Conservation (phyloP, 2,888 invertebrate genomes). For the Siphonodentalium dalli region DNA sequence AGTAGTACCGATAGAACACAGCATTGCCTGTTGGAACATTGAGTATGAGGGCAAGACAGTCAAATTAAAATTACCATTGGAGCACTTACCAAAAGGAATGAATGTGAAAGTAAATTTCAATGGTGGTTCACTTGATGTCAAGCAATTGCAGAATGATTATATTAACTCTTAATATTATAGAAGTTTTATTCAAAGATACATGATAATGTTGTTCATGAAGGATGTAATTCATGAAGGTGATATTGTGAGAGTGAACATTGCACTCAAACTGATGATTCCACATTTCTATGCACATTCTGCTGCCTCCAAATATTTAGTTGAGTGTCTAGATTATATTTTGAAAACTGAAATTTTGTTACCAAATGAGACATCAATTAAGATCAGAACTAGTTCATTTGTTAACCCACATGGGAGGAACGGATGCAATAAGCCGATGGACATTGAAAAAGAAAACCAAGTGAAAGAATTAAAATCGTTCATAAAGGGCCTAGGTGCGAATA, state of each 20-base stretch:
- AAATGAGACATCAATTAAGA: background rate
- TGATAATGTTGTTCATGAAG: background rate
- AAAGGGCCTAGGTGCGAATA: background rate
- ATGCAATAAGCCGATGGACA: conserved; percentile 4
- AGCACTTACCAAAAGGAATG: too few relatives aligned
- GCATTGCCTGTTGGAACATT: too few relatives aligned
- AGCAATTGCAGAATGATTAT: too few relatives aligned
- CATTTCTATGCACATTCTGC: conserved; percentile 1
- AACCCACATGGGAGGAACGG: conserved; percentile 1
- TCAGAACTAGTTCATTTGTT: conserved; percentile 1
- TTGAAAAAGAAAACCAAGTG: conserved; percentile 6
- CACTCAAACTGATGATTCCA: conserved; percentile 2
- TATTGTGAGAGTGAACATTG: background rate
- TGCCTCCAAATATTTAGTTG: conserved; percentile 1
- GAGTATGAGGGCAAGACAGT: too few relatives aligned
- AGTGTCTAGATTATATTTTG: conserved; percentile 11
- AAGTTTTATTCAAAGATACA: conserved; percentile 5
- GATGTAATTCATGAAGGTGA: conserved; percentile 3
- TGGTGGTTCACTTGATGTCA: too few relatives aligned
- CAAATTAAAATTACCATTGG: too few relatives aligned
- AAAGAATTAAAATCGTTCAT: background rate
- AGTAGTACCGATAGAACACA: too few relatives aligned
- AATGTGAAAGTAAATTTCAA: too few relatives aligned
- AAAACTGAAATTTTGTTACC: conserved; percentile 4
- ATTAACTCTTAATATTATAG: conserved; percentile 3